Conservation (phyloP, 2,888 invertebrate genomes). For the Eristalinus sepulchralis region DNA sequence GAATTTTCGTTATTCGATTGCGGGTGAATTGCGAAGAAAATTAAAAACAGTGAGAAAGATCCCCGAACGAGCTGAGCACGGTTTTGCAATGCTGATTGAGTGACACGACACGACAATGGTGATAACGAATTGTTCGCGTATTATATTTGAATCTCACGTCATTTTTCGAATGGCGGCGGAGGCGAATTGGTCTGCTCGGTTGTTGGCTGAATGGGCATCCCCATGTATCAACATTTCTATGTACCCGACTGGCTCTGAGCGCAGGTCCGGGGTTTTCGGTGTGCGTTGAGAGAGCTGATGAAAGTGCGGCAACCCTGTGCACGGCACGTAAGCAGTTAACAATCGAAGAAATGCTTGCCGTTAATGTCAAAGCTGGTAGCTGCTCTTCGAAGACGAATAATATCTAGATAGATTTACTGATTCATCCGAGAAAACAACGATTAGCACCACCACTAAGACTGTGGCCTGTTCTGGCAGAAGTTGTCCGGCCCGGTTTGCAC, state of each 20-base stretch:
- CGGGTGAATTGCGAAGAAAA: neutral
- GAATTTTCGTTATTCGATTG: neutral
- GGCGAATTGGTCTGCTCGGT: constrained; percentile 31
- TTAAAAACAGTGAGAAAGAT: constrained; percentile 9
- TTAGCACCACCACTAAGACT: constrained; percentile 25
- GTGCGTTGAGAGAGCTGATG: neutral
- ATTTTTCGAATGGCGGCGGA: constrained; percentile 37
- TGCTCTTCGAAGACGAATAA: neutral
- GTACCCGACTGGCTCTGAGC: constrained; percentile 45
- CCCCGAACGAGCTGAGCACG: constrained; percentile 20
- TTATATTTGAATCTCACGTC: constrained; percentile 49
- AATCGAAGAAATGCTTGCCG: constrained; percentile 5
- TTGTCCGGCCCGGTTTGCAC: neutral
- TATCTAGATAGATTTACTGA: constrained; percentile 23
- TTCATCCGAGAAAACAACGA: constrained; percentile 17
- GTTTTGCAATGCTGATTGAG: constrained; percentile 25
- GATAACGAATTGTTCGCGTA: constrained; percentile 47
- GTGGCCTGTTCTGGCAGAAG: neutral
- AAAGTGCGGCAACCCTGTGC: constrained; percentile 30
- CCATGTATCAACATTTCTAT: constrained; percentile 51
- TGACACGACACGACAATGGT: constrained; percentile 30
- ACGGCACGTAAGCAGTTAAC: constrained; percentile 55
- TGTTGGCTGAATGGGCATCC: constrained; percentile 36
- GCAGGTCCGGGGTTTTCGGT: constrained; percentile 44
- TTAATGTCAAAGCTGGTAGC: neutral